phyloP scores from a whole-genome alignment of 2,113 vertebrate genomes.

The Trachemys scripta region DNA sequence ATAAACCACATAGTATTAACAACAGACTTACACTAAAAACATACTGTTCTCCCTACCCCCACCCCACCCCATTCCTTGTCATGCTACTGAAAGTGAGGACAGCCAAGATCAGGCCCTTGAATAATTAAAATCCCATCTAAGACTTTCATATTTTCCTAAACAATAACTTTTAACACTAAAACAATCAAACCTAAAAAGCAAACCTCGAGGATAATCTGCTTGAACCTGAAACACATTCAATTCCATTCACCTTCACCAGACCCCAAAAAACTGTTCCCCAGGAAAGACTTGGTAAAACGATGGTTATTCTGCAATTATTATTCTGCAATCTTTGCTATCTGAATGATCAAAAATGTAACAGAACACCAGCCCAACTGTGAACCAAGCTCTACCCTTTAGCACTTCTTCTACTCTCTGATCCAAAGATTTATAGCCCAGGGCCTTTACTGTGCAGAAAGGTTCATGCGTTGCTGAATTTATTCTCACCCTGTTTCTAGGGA shows the following conservation, averaged over 20 bases:
- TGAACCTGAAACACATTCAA: rapidly evolving
- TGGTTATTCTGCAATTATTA: neutral
- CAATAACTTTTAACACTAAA: neutral
- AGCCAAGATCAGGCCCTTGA: neutral
- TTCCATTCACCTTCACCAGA: neutral
- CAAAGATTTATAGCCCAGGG: neutral
- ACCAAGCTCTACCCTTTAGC: neutral
- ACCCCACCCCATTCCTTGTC: neutral
- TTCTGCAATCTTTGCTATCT: neutral
- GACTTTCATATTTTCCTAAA: neutral
- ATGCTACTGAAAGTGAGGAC: neutral
- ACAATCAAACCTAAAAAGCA: neutral
- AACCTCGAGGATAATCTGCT: neutral
- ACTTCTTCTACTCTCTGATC: neutral
- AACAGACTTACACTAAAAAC: neutral
- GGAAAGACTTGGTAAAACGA: neutral
- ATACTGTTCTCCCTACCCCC: neutral
- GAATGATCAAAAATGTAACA: neutral
- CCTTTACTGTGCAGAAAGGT: neutral
- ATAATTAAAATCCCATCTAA: neutral
- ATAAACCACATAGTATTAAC: neutral
- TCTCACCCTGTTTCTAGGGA: conserved; percentile 12
- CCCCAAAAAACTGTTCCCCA: too few species aligned
- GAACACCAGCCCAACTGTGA: neutral
- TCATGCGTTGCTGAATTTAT: neutral